phyloP scores from a whole-genome alignment of 2,113 vertebrate genomes.

The Syrrhaptes paradoxus region DNA sequence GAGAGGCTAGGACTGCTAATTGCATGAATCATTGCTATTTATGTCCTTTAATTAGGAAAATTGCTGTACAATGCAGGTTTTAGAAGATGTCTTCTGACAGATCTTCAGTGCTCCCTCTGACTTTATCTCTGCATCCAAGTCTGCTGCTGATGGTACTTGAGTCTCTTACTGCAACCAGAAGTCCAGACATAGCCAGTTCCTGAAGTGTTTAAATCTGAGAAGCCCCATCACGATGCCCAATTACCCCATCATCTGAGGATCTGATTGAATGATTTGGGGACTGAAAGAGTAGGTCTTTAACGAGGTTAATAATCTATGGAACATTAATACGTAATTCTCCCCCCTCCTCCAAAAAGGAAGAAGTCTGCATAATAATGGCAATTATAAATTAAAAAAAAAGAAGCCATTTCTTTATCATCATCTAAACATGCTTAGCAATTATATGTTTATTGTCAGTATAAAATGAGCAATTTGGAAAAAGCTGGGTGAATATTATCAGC shows the following conservation, averaged over 20 bases:
- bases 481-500: not conserved
- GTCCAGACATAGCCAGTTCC: not conserved
- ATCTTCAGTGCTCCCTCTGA: not conserved
- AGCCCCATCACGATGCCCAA: not conserved
- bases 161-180: not conserved
- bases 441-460: not conserved
- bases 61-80: not conserved
- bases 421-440: not conserved
- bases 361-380: not conserved
- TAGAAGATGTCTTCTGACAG: not conserved
- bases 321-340: conserved; percentile 21
- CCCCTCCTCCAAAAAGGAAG: not conserved
- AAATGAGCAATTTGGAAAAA: not conserved
- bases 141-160: not conserved
- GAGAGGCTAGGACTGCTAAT: not conserved
- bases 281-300: conserved; percentile 12
- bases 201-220: not conserved
- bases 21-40: conserved; percentile 12
- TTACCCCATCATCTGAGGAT: not conserved
- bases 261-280: not conserved
- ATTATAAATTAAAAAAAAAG: not conserved
- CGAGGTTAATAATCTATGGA: not conserved
- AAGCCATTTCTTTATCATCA: not conserved
- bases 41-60: conserved; percentile 21
- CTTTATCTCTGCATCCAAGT: not conserved